Evolutionary conservation across 2,113 vertebrate species (phyloP), one percentile per base, ranked within the genome.

Genomic region (Calidris pygmaea): DNA sequence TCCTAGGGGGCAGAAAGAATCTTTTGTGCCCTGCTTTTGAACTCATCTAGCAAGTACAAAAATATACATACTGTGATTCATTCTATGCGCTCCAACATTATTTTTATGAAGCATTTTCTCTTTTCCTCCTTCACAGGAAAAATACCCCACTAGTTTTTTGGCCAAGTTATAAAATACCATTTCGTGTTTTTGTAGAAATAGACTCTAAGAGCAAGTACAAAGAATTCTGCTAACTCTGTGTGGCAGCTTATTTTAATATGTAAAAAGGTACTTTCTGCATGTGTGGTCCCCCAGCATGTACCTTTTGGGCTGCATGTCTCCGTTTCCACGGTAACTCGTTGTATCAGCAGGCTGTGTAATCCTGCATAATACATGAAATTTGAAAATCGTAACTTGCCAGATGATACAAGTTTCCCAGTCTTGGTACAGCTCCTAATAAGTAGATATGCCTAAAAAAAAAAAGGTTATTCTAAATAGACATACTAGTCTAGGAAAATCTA

Each of bases 341-440:
- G 30, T 77, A 75, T 52, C 84, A 76, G 73, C 65, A 58, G 76
- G 65, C 74, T 75, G n/a, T 68, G n/a, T 77, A 87, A 91, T 85
- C 78, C 81, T 94, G 55, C 89, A 74, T 83, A 95, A 94, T 50
- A 88, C 52, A 56, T 58, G 53, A 91, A 95, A 96, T 85, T 67
- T 62, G 76, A 96, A 96, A 96, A 78, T 68, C 22, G 2, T 65
- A 80, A 96, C 93, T 93, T 89, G 34, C 53, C 48, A 53, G 11
- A 58, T 63, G 23, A 87, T 93, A 82, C 22, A 70, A 52, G 53
- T 79, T 72, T 93, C 35, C 47, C 6, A 2, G 59, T 35, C 65
- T 87, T 68, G 60, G 27, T 22, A 18, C 14, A 73, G 14, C 34
- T 52, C 67, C n/a, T 47, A 66, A 27, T 52, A 80, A 35, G 37